Evolutionary conservation across 2,888 invertebrate genomes (phyloP).

Genomic region (Papilio demoleus): DNA sequence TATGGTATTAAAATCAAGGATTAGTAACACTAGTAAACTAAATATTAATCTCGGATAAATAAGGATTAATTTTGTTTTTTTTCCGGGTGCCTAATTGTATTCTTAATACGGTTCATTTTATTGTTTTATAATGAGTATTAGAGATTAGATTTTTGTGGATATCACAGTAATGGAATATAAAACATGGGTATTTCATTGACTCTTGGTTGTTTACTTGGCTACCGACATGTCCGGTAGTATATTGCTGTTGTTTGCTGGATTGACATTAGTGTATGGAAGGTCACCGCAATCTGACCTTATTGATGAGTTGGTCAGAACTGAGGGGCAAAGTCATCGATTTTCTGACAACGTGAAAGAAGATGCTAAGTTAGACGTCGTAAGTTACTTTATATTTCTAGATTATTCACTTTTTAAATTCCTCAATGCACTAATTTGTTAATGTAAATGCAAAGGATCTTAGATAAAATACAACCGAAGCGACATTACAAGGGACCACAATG

Average conservation of each 20-base stretch:
- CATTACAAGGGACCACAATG: too few relatives aligned
- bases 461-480: too few relatives aligned
- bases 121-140: not conserved
- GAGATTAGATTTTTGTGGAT: slow-evolving; percentile 7
- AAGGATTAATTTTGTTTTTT: not conserved
- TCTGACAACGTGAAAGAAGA: slow-evolving; percentile 58
- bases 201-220: not conserved
- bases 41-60: not conserved
- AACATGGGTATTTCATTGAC: not conserved
- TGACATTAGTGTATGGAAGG: slow-evolving; percentile 44
- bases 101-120: not conserved
- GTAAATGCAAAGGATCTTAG: too few relatives aligned
- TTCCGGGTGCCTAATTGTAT: slow-evolving; percentile 1
- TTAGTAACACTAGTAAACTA: slow-evolving; percentile 1
- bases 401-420: not conserved
- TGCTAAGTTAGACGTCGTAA: slow-evolving; percentile 58
- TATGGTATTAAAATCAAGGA: slow-evolving; percentile 11
- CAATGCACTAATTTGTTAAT: not conserved
- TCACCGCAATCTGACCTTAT: slow-evolving; percentile 60
- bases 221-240: slow-evolving; percentile 13
- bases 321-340: slow-evolving; percentile 45
- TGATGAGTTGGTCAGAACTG: slow-evolving; percentile 47
- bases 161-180: slow-evolving; percentile 15
- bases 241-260: not conserved
- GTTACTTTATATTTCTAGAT: slow-evolving; percentile 27